phyloP scores from a whole-genome alignment of 2,113 vertebrate species.

The Menidia beryllina region DNA sequence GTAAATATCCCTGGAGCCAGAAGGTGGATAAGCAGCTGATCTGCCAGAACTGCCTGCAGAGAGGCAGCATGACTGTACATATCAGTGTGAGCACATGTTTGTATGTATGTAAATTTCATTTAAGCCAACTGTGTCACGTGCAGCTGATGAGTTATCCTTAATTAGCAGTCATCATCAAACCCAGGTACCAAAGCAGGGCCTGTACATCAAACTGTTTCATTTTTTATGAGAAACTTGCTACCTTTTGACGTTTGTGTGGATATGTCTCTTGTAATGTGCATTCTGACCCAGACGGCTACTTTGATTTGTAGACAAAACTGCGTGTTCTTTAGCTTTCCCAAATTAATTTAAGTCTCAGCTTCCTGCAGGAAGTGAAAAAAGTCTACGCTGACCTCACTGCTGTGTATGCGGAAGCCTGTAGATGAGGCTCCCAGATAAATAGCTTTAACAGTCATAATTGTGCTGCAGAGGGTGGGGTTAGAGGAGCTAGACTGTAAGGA shows the following conservation, averaged over 20 bases:
- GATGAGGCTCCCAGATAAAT: slow-evolving; percentile 71
- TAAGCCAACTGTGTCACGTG: neutral
- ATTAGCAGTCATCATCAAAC: no score
- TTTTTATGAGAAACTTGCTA: neutral
- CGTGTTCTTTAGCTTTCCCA: slow-evolving; percentile 33
- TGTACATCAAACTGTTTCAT: neutral
- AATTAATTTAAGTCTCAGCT: slow-evolving; percentile 35
- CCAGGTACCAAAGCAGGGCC: no score
- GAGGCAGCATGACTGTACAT: slow-evolving; percentile 16
- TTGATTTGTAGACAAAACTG: no score
- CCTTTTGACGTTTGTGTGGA: neutral
- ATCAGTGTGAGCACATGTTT: neutral
- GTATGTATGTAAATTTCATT: neutral
- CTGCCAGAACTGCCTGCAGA: slow-evolving; percentile 28
- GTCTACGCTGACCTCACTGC: slow-evolving; percentile 65
- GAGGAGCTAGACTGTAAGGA: slow-evolving; percentile 2
- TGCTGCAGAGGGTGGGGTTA: slow-evolving; percentile 1
- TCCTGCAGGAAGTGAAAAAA: slow-evolving; percentile 74
- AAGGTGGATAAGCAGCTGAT: slow-evolving; percentile 33
- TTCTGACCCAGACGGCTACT: no score
- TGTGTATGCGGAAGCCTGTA: slow-evolving; percentile 53
- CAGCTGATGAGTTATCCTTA: neutral
- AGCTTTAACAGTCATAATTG: slow-evolving; percentile 41
- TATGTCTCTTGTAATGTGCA: neutral
- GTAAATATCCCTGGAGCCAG: slow-evolving; percentile 44